Base-by-base conservation (phyloP, 2,113 vertebrate genomes). In the Trogon surrucura region DNA sequence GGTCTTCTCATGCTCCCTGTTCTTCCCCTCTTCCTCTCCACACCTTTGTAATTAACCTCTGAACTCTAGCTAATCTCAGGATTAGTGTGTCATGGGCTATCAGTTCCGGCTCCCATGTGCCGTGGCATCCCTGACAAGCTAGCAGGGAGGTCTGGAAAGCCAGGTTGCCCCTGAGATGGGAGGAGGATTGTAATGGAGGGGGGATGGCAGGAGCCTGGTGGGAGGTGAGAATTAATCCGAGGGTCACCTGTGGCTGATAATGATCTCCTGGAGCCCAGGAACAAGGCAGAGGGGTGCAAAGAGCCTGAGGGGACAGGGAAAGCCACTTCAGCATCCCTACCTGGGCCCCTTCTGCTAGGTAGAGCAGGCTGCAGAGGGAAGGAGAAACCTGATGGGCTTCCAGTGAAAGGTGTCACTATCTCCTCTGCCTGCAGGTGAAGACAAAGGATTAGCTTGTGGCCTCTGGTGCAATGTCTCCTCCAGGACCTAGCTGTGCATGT, bases 41-140 rank as follows among this genome's bases (percentile, higher is more conserved):
- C 92, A 93, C 91, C 96, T 93, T 94, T 94, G 83, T 88, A 92
- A 92, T 95, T 96, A 95, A 93, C 86, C 95, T 84, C 88, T 97
- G 95, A 95, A 87, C 92, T 93, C 65, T 3, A 2, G 38, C 27
- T 94, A 93, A 94, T 95, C 88, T 62, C 34, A 75, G 88, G 88
- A 94, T 93, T 97, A 96, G 80, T 18, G 6, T 0, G 0, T 88
- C 69, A 81, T 5, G 53, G 92, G 61, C 80, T 92, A 57, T 93
- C 4, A 2, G 48, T 86, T 93, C 56, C 61, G 60, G 73, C 16
- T 93, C 50, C 80, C 53, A 56, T 73, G 73, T 85, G 64, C 67
- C 57, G 57, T 1, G 0, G 64, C 50, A 87, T 86, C 88, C 80
- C 85, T 89, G 61, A 89, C 57, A 89, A 87, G 79, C 77, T 91